Evolutionary conservation across 2,888 invertebrate species (phyloP).

Genomic region (Enoplolaimus lenunculus): DNA sequence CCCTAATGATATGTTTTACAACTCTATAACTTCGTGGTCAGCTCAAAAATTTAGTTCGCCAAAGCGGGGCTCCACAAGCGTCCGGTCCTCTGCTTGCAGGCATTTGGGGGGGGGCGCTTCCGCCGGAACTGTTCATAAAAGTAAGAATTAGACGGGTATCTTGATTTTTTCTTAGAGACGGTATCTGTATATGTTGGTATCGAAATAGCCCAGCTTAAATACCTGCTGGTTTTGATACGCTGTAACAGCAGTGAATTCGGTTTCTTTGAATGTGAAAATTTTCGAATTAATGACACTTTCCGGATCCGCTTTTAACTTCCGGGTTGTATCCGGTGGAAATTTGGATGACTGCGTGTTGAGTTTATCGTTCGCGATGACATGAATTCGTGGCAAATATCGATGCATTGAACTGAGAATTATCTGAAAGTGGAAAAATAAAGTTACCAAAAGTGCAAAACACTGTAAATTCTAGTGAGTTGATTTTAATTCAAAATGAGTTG

Average conservation of each 20-base stretch:
- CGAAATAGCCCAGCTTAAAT: conserved; percentile 43
- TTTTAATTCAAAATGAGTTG: too few relatives aligned
- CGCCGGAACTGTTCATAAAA: too few relatives aligned
- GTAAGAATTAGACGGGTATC: too few relatives aligned
- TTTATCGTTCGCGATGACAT: conserved; percentile 78
- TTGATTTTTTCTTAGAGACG: too few relatives aligned
- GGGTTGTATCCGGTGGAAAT: too few relatives aligned
- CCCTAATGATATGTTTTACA: too few relatives aligned
- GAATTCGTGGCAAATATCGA: conserved; percentile 92
- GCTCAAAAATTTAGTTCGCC: too few relatives aligned
- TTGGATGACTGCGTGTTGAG: too few relatives aligned
- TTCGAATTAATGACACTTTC: conserved; percentile 72
- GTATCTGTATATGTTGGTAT: too few relatives aligned
- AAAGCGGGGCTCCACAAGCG: not conserved
- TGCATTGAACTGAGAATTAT: conserved; percentile 99
- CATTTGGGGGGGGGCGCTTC: not conserved
- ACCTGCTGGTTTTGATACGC: conserved; percentile 97
- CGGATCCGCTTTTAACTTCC: conserved; percentile 16
- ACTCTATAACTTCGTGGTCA: too few relatives aligned
- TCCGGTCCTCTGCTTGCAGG: not conserved
- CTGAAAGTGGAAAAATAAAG: conserved; percentile 53
- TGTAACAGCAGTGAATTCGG: conserved; percentile 94
- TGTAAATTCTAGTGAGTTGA: too few relatives aligned
- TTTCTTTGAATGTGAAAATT: conserved; percentile 90
- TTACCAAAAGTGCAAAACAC: too few relatives aligned